Evolutionary conservation across 1,140 invertebrate species (phyloP).

Genomic region (Zaprionus ornatus): DNA sequence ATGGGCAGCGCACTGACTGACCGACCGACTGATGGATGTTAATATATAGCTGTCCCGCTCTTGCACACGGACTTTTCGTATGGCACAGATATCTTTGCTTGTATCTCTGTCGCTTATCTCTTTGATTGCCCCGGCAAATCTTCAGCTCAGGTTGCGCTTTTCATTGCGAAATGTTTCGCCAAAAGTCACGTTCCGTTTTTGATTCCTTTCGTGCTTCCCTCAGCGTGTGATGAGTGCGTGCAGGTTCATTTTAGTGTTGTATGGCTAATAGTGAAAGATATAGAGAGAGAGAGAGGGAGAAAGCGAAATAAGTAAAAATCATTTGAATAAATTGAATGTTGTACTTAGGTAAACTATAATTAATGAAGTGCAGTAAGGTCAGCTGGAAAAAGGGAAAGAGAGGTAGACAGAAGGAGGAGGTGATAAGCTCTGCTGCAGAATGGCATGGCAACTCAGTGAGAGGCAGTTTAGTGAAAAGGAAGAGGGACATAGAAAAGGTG

Average conservation of each 20-base stretch:
- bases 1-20: conserved; percentile 28
- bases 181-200: conserved; percentile 72
- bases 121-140: conserved; percentile 56
- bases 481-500: not conserved
- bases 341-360: conserved; percentile 24
- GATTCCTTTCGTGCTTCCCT: conserved; percentile 55
- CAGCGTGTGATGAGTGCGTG: conserved; percentile 19
- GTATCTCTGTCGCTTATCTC: conserved; percentile 49
- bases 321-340: conserved; percentile 50
- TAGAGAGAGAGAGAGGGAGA: not conserved
- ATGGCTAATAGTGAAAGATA: conserved; percentile 20
- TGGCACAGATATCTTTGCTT: not conserved
- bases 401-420: not conserved
- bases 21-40: not conserved
- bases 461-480: not conserved
- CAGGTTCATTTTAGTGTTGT: conserved; percentile 54
- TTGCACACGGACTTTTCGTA: not conserved
- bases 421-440: not conserved
- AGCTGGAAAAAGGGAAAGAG: not conserved
- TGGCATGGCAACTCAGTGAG: not conserved
- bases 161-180: conserved; percentile 64
- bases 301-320: conserved; percentile 7
- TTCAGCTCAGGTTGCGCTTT: conserved; percentile 54
- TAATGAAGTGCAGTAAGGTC: not conserved
- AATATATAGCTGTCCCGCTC: conserved; percentile 19